phyloP scores from a whole-genome alignment of 37 sponge, comb jelly and placozoan genomes.

The Diacarnus erythraeanus region DNA sequence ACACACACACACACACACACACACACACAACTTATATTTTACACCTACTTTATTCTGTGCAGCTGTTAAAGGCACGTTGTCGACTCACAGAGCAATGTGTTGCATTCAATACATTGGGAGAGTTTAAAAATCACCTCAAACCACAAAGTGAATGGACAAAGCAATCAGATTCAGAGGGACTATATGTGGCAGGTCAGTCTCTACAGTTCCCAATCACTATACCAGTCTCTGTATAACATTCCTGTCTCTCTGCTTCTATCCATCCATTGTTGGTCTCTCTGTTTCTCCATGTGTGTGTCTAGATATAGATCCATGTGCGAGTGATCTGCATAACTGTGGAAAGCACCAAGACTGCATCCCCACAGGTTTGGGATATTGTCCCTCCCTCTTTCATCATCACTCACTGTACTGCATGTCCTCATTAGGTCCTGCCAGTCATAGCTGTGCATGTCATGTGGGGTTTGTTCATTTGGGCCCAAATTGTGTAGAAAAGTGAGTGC shows the following conservation, averaged over 20 bases:
- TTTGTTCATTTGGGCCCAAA: constrained; percentile 3
- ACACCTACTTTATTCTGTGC: background rate
- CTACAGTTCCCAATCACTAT: background rate
- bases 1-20: constrained; percentile 46
- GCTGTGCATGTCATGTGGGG: constrained; percentile 19
- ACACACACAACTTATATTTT: constrained; percentile 38
- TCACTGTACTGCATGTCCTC: background rate
- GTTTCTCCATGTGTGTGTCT: background rate
- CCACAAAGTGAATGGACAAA: constrained; percentile 27
- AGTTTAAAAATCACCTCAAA: constrained; percentile 33
- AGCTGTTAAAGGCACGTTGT: constrained; percentile 19
- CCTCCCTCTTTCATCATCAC: background rate
- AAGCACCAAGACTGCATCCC: constrained; percentile 36
- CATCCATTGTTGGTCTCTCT: background rate
- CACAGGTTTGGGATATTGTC: constrained; percentile 21
- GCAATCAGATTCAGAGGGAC: background rate
- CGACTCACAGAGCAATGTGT: constrained; percentile 47
- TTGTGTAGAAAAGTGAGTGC: constrained; percentile 33
- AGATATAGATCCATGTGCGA: constrained; percentile 67
- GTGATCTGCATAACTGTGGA: constrained; percentile 58
- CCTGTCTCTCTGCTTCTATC: background rate
- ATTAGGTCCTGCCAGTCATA: constrained; percentile 21
- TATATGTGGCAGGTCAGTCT: constrained; percentile 30
- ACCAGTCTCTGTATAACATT: background rate
- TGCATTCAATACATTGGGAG: constrained; percentile 40